Evolutionary conservation across 2,888 invertebrate genomes (phyloP), one percentile per base, ranked within the genome.

Genomic region (Eupithecia inturbata): DNA sequence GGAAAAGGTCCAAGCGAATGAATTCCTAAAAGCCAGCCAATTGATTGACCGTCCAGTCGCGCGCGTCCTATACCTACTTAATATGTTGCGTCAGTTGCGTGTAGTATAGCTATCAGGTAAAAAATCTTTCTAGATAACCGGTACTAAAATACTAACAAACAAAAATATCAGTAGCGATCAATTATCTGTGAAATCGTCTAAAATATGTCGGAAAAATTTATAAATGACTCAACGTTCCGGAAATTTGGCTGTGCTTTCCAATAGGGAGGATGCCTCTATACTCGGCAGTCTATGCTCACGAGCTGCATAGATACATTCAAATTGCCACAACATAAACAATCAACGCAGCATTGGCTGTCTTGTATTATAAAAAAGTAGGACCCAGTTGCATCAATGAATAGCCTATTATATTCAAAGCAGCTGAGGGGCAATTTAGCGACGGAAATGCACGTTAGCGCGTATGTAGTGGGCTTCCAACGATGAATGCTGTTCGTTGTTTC

Each of bases 371-470:
- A 26, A 26, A 31, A 9, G 10, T 19, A 71, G 31, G 53, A 28
- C 64, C 68, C 63, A 53, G 66, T 57, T 71, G 62, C 73, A 73
- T 64, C 66, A 57, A 72, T 75, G 66, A 70, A 72, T 60, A 70
- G 36, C 36, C 69, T 74, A 70, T 77, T 73, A 72, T 70, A 73
- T 68, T 72, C 75, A 31, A 72, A 67, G 66, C 70, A 73, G 71
- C 74, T 72, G 69, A 78, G 77, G 74, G 74, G 60, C 79, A 79
- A 78, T 78, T 76, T 78, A 73, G 73, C 74, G 70, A 74, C 74
- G 75, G 75, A 76, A 73, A 73, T 68, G 74, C 73, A 73, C 67
- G 72, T 75, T 76, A 72, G 71, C 36, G 33, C 71, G n/a, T 49
- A 28, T 39, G 57, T 31, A 16, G 28, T 62, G 60, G 67, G 45